Evolutionary conservation across 2,888 invertebrate genomes (phyloP), one percentile per base, ranked within the genome.

Genomic region (Rhopalosiphum nymphaeae): DNA sequence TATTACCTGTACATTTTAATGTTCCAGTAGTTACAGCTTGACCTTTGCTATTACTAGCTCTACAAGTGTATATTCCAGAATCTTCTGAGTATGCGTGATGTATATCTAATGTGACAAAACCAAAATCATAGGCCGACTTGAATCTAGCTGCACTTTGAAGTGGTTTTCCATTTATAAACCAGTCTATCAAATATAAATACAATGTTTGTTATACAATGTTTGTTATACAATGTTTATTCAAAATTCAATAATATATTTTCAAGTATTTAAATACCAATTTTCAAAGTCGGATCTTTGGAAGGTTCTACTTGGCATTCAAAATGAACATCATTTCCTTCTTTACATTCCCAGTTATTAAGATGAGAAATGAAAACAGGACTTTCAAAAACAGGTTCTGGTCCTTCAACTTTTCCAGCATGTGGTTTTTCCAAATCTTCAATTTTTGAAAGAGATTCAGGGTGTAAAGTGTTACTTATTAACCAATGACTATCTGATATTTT

Each of bases 121-220:
- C 99, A 96, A 99, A 99, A 96, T 99, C 99, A 95, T 99, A 98
- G 36, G 98, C 98, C 53, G 98, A 98, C 96, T 98, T 98, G 96
- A 98, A 99, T 96, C 99, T 97, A 91, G 99, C 97, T 56, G 98
- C 99, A 95, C 97, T 97, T 95, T 98, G 98, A 94, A 99, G 96
- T 26, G 98, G 98, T 96, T 98, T 97, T 85, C 98, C 99, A 96
- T 99, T 99, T 95, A 98, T 97, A 96, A 98, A 99, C 99, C 99
- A 99, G 96, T 98, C 99, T 96, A 95, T 46, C 94, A 95, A 94
- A 67, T 46, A 53, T 85, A 91, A 4, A 87, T 0, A 42, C 29
- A 36, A 91, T 29, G n/a, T 53, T 91, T 57, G 44, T 26, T 36
- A 87, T 0, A 42, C 29, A 36, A 91, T 29, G n/a, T 53, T 91